Base-by-base conservation (phyloP, 2,113 vertebrate genomes). In the Gasterosteus nipponicus region DNA sequence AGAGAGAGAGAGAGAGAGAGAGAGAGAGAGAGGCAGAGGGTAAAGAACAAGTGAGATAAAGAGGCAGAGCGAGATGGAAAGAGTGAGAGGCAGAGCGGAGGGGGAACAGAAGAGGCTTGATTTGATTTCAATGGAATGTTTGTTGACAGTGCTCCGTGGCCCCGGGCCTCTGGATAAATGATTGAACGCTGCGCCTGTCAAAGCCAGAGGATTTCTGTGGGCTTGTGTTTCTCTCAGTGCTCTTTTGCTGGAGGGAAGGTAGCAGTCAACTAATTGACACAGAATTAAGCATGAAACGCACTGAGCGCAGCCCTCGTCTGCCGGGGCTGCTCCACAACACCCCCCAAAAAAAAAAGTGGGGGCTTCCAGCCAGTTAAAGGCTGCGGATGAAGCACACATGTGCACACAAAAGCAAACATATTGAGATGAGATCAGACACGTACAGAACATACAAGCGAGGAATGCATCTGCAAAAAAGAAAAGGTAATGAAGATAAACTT, bases 201-300 rank as follows among this genome's bases (percentile, higher is more conserved):
- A 95, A 96, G 95, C 94, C 91, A 93, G 94, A 95, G 94, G 95
- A 95, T 95, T 94, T 95, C 95, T 95, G 96, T 97, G 96, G 96
- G 96, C 96, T 96, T 96, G 95, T 95, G 93, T 95, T 94, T 91
- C 90, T 92, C 91, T 91, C 93, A 81, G 92, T 93, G 89, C 94
- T 94, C 94, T 96, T 84, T 96, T 89, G 96, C 97, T 97, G 91
- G 94, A 97, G 97, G 96, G 96, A 96, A 97, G 95, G 96, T 96
- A 97, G 95, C 96, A 96, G 96, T 96, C 95, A 95, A 94, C 96
- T 98, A 98, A 99, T 98, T 98, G 96, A 98, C 96, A 97, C 95
- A 96, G 96, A 98, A 99, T 98, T 98, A 98, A 98, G 95, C 96
- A 97, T 97, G 96, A 98, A 99, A 99, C 94, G 93, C 95, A 96